phyloP scores from a whole-genome alignment of 2,113 vertebrate species.

The Zosterops hypoxanthus region DNA sequence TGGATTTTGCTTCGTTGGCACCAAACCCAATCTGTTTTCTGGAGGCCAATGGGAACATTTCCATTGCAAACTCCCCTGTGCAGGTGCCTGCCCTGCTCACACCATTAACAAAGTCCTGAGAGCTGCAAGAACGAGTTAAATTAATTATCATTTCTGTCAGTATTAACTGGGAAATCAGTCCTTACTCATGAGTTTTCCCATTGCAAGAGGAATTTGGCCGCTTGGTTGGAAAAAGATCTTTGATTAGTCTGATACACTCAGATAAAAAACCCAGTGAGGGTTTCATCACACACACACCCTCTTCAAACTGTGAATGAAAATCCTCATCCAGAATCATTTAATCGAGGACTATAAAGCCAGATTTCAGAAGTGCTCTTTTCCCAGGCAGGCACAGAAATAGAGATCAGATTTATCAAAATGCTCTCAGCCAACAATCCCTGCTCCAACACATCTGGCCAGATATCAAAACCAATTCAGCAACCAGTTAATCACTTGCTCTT shows the following conservation, averaged over 20 bases:
- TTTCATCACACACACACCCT: background rate
- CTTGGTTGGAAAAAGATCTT: background rate
- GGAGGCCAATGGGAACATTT: background rate
- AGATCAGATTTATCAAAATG: slow-evolving; percentile 30
- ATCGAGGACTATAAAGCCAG: background rate
- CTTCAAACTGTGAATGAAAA: slow-evolving; percentile 7
- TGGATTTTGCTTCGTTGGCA: background rate
- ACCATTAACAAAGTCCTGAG: background rate
- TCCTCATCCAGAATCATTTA: background rate
- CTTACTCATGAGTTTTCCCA: background rate
- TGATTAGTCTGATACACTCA: background rate
- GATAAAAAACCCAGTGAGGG: background rate
- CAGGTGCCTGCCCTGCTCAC: background rate
- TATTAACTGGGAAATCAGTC: background rate
- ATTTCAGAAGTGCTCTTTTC: slow-evolving; percentile 48
- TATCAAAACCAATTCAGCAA: slow-evolving; percentile 27
- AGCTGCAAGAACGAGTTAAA: background rate
- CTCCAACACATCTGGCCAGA: slow-evolving; percentile 38
- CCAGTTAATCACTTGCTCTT: slow-evolving; percentile 42
- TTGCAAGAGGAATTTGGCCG: background rate
- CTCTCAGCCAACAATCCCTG: slow-evolving; percentile 1
- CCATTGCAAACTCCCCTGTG: background rate
- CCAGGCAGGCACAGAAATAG: background rate
- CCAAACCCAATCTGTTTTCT: background rate
- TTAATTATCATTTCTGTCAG: background rate